Evolutionary conservation across 2,888 invertebrate genomes (phyloP).

Genomic region (Clunio marinus): DNA sequence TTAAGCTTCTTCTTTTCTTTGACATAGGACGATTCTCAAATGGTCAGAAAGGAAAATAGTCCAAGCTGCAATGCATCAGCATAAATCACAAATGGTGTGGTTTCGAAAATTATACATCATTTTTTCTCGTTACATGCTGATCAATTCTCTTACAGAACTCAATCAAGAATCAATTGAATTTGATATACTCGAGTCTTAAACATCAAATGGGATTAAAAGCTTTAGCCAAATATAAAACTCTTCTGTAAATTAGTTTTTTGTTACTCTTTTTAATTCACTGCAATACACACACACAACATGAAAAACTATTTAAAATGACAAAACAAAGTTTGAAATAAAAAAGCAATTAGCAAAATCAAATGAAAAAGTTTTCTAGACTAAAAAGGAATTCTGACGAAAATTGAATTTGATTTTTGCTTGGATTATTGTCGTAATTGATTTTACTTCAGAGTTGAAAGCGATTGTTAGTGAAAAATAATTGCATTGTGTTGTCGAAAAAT

Average conservation of each 20-base stretch:
- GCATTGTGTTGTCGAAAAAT: neutral
- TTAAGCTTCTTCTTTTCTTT: no score
- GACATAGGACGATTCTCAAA: slow-evolving; percentile 62
- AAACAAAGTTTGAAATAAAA: neutral
- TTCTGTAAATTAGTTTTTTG: no score
- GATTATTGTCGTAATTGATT: neutral
- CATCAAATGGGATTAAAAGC: neutral
- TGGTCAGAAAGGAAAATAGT: slow-evolving; percentile 59
- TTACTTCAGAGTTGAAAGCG: no score
- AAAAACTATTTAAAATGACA: neutral
- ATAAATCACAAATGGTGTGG: slow-evolving; percentile 93
- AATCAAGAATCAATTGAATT: slow-evolving; percentile 71
- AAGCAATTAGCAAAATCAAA: neutral
- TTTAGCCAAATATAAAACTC: slow-evolving; percentile 5
- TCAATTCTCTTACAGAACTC: slow-evolving; percentile 79
- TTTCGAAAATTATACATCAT: slow-evolving; percentile 83
- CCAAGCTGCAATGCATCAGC: slow-evolving; percentile 76
- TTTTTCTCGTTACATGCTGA: slow-evolving; percentile 84
- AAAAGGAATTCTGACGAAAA: neutral
- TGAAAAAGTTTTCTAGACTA: neutral
- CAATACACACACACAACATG: neutral
- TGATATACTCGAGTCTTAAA: slow-evolving; percentile 54
- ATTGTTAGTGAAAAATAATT: neutral
- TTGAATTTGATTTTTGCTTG: neutral
- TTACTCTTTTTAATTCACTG: neutral